Evolutionary conservation across 2,797 vertebrate species (phyloP).

Genomic region (Gallinago stenura): DNA sequence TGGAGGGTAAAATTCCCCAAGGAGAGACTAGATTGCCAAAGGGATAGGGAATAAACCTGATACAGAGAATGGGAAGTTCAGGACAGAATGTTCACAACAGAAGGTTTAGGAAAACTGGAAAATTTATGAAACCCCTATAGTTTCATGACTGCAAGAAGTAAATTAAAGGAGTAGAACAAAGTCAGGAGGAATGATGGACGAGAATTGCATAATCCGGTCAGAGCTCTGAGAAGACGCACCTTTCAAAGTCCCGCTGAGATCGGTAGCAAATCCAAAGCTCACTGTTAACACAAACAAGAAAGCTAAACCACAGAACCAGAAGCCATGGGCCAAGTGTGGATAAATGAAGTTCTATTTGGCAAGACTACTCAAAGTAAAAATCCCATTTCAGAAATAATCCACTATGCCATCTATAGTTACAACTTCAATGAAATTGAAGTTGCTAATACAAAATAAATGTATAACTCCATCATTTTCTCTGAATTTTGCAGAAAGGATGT

Average conservation of each 20-base stretch:
- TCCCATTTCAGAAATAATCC: neutral
- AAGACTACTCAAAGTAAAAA: conserved; percentile 2
- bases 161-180: neutral
- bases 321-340: neutral
- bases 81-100: neutral
- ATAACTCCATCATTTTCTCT: neutral
- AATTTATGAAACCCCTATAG: neutral
- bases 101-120: neutral
- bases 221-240: neutral
- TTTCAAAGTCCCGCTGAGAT: neutral
- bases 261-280: conserved; percentile 25
- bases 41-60: neutral
- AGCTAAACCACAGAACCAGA: neutral
- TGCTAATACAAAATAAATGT: neutral
- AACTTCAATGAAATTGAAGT: neutral
- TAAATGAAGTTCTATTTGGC: neutral
- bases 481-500: neutral
- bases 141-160: neutral
- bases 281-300: conserved; percentile 22
- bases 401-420: neutral
- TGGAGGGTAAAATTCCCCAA: neutral
- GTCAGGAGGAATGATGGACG: neutral
- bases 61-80: neutral
- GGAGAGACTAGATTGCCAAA: neutral
- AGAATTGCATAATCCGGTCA: neutral